phyloP scores from a whole-genome alignment of 2,888 invertebrate genomes.

The Drosophila antonietae region DNA sequence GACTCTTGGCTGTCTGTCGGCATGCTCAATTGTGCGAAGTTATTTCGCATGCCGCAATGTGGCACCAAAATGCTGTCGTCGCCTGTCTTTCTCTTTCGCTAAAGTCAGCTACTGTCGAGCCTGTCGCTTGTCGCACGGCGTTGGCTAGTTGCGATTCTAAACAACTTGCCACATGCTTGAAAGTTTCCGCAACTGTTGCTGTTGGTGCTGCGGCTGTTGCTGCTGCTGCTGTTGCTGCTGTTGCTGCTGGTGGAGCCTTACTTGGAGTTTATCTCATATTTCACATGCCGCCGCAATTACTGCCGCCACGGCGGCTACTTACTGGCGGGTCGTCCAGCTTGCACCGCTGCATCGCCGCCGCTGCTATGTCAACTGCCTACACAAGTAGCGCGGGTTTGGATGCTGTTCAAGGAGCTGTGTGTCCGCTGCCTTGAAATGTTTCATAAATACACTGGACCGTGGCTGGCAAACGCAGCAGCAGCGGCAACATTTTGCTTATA shows the following conservation, averaged over 20 bases:
- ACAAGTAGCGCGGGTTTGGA: constrained; percentile 44
- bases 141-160: constrained; percentile 77
- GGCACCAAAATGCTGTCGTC: constrained; percentile 78
- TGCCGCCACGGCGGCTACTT: constrained; percentile 73
- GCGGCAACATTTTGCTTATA: constrained; percentile 81
- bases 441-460: constrained; percentile 70
- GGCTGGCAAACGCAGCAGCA: constrained; percentile 29
- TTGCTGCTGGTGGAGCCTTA: constrained; percentile 55
- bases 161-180: constrained; percentile 79
- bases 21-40: constrained; percentile 80
- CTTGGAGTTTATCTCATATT: constrained; percentile 81
- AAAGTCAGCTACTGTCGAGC: constrained; percentile 18
- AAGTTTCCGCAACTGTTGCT: constrained; percentile 47
- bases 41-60: constrained; percentile 81
- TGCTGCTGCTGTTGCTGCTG: neutral
- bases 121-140: constrained; percentile 24
- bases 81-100: constrained; percentile 35
- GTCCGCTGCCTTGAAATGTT: constrained; percentile 80
- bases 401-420: constrained; percentile 43
- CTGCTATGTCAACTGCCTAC: constrained; percentile 74
- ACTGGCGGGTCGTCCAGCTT: constrained; percentile 37
- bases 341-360: constrained; percentile 26
- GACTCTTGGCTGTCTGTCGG: constrained; percentile 56
- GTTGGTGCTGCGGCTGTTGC: constrained; percentile 1
- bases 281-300: constrained; percentile 80